Evolutionary conservation across 2,888 invertebrate species (phyloP).

Genomic region (Mesopsocus fuscifrons): DNA sequence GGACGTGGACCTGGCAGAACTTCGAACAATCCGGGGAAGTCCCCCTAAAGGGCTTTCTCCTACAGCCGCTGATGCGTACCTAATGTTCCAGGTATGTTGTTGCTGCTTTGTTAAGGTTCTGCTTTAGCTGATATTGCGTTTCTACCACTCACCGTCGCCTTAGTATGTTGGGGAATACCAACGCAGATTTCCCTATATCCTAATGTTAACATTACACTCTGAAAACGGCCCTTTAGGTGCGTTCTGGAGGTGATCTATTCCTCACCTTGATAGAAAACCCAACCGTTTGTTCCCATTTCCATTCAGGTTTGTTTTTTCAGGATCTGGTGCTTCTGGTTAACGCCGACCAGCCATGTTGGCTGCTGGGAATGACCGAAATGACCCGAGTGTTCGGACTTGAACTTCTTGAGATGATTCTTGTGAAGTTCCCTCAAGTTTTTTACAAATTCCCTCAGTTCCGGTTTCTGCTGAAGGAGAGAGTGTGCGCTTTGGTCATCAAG

Average conservation of each 20-base stretch:
- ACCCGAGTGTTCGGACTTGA: constrained; percentile 93
- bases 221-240: too few relatives aligned
- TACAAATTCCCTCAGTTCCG: constrained; percentile 83
- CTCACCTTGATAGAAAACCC: too few relatives aligned
- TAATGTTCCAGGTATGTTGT: constrained; percentile 63
- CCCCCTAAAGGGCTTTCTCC: constrained; percentile 69
- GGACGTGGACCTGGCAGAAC: constrained; percentile 54
- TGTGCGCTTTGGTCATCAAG: constrained; percentile 95
- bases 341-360: constrained; percentile 90
- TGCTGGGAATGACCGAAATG: constrained; percentile 91
- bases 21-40: constrained; percentile 52
- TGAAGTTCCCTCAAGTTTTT: constrained; percentile 43
- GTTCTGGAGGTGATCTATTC: too few relatives aligned
- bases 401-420: constrained; percentile 79
- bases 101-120: too few relatives aligned
- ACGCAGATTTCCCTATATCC: too few relatives aligned
- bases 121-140: too few relatives aligned
- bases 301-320: constrained; percentile 36
- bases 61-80: constrained; percentile 84
- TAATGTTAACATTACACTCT: too few relatives aligned
- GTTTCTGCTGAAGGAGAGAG: constrained; percentile 84
- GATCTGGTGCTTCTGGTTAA: constrained; percentile 93
- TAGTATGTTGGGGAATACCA: too few relatives aligned
- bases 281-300: too few relatives aligned
- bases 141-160: too few relatives aligned